phyloP scores from a whole-genome alignment of 2,113 vertebrate species.

The Talpa occidentalis region DNA sequence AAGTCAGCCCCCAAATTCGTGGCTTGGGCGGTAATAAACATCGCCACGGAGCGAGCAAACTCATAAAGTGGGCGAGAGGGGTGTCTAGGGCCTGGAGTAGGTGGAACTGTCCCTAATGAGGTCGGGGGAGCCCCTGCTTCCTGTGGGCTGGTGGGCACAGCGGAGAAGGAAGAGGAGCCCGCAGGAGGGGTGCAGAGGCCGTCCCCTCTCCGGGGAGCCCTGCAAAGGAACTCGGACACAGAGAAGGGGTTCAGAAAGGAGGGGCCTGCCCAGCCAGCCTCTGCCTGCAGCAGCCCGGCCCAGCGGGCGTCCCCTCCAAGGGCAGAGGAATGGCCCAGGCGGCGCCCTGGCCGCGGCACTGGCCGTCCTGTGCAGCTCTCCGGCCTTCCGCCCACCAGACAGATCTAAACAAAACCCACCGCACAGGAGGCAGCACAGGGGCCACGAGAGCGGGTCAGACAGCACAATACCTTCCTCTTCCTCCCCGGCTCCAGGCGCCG shows the following conservation, averaged over 20 bases:
- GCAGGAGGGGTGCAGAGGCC: too few species aligned
- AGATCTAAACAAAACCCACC: accelerated
- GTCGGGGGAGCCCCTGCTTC: neutral
- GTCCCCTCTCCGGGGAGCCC: neutral
- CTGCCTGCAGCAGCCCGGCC: neutral
- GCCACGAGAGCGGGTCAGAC: accelerated
- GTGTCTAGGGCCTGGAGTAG: too few species aligned
- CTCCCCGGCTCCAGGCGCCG: neutral
- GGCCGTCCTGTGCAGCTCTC: too few species aligned
- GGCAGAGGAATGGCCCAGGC: too few species aligned
- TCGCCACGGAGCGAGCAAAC: neutral
- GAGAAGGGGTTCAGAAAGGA: neutral
- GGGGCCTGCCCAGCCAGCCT: too few species aligned
- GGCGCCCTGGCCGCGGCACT: too few species aligned
- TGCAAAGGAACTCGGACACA: neutral
- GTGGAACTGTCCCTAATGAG: neutral
- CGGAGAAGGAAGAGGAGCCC: too few species aligned
- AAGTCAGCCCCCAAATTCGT: neutral
- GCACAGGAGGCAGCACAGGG: accelerated
- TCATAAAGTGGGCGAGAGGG: neutral
- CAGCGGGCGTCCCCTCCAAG: too few species aligned
- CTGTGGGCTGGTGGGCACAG: too few species aligned
- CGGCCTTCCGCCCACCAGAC: too few species aligned
- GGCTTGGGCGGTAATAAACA: neutral
- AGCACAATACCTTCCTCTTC: neutral